These are phyloP conservation scores for Morone chrysops DNA, from an alignment of 2,113 vertebrate genomes.

Conservation along the genomic window DNA sequence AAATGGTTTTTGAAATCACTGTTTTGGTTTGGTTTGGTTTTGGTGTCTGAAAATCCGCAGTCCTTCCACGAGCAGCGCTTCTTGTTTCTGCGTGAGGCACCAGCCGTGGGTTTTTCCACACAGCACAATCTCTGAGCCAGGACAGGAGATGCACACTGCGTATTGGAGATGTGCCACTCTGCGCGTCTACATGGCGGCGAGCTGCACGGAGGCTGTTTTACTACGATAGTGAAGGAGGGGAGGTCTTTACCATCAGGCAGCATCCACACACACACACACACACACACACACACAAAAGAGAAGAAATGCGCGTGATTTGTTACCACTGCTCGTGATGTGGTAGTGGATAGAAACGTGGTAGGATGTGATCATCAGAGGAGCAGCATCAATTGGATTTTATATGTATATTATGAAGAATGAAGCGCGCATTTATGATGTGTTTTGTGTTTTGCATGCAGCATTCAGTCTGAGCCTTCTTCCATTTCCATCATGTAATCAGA, in stretches of 20 bases:
- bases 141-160: constrained; percentile 67
- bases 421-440: not conserved
- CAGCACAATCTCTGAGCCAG: constrained; percentile 37
- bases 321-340: constrained; percentile 18
- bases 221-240: constrained; percentile 53
- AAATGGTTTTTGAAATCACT: no score
- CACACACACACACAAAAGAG: not conserved
- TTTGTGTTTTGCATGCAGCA: not conserved
- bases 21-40: no score
- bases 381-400: no score
- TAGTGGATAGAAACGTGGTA: not conserved
- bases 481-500: not conserved
- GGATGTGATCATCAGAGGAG: no score
- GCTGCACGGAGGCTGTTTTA: constrained; percentile 48
- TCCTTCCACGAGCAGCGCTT: constrained; percentile 3
- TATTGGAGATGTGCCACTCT: constrained; percentile 72
- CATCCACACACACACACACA: not conserved
- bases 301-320: constrained; percentile 37
- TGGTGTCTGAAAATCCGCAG: constrained; percentile 17
- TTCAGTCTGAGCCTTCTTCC: not conserved
- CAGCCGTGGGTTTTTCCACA: constrained; percentile 34
- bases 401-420: no score
- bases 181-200: constrained; percentile 64
- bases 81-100: constrained; percentile 1
- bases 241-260: constrained; percentile 25